Base-by-base conservation (phyloP, 1,140 invertebrate species). In the Pseudoatta argentina region DNA sequence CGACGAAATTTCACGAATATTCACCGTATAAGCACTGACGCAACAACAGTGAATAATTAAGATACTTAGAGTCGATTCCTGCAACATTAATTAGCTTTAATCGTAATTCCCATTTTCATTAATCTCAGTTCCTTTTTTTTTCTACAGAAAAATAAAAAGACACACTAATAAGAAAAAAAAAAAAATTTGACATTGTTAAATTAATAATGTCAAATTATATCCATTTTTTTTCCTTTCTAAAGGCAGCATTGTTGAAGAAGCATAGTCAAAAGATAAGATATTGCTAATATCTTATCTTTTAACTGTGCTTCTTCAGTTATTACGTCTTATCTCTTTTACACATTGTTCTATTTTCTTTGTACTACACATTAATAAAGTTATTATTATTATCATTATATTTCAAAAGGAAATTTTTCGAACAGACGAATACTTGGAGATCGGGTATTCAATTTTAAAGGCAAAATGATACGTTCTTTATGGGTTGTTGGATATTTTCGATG, bases 41-140 rank as follows among this genome's bases (percentile, higher is more conserved):
- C 24, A 48, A 21, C 14, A 18, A 27, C 27, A 53, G 1, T 34
- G 39, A 16, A 16, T n/a, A 83, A 51, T 61, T 34, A 51, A 16
- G n/a, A 27, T 24, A 48, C 4, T 73, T 63, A 34, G 14, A 10
- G 18, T 7, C 69, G 2, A 63, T 51, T 73, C 2, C 14, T 34
- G 3, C 55, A 3, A 34, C 48, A 27, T 61, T n/a, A 71, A 63
- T 83, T 75, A 83, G 39, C 44, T 34, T 30, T 21, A 48, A 57
- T 12, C 16, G 21, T 27, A 27, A 16, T 30, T 44, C 5, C n/a
- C 24, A 3, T 30, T 53, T 34, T 14, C 24, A 6, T 64, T 21
- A 3, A 14, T 24, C 16, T n/a, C n/a, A 12, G 27, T 53, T 39
- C 18, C 24, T 55, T 39, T 34, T 55, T 34, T 55, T 34, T 44